Evolutionary conservation across 2,888 invertebrate genomes (phyloP), one percentile per base, ranked within the genome.

Genomic region (Caenorhabditis zanzibari): DNA sequence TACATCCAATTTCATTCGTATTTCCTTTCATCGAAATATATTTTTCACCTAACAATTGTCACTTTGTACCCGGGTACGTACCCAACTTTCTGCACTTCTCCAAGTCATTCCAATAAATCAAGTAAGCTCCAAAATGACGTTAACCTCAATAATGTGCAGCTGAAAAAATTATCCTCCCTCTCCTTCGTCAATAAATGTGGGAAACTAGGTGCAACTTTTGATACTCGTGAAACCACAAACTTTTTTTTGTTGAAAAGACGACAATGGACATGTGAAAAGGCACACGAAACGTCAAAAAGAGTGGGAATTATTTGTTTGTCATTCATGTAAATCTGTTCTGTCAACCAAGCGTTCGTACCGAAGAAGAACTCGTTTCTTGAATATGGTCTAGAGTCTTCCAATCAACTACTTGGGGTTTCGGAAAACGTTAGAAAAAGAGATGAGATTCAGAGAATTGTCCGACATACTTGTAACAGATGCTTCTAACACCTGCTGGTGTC

Each of bases 271-370:
- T 52, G 52, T 44, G 63, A 63, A 63, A 63, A 63, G 63, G 24
- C n/a, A 19, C 9, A 44, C 38, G 59, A 59, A 61, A 22, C 61
- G 61, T 61, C 35, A 24, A 63, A 63, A 61, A 63, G 26, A 16
- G 14, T 28, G 63, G 26, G 44, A 41, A 41, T 6, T 22, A 6
- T 6, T 0, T 47, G 63, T 63, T 66, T 66, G 66, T 22, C 66
- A 66, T 35, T 59, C 59, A 58, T 72, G 47, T 35, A 72, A 72
- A 72, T 59, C 59, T 59, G 72, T 72, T 72, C 32, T 58, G 58
- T 41, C 58, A 59, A 66, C 52, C 28, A 24, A 7, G 9, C 10
- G 44, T 63, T 63, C 26, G 44, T 63, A 44, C 19, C 41, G 38
- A 38, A 19, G 28, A 6, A 12, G 32, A 63, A 63, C 63, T 26